A percentile compares a stretch with the other conserved stretches of the same genome.
These are phyloP conservation scores for Babyrousa celebensis DNA, from an alignment of 2,797 vertebrate species.

Conservation along the genomic window DNA sequence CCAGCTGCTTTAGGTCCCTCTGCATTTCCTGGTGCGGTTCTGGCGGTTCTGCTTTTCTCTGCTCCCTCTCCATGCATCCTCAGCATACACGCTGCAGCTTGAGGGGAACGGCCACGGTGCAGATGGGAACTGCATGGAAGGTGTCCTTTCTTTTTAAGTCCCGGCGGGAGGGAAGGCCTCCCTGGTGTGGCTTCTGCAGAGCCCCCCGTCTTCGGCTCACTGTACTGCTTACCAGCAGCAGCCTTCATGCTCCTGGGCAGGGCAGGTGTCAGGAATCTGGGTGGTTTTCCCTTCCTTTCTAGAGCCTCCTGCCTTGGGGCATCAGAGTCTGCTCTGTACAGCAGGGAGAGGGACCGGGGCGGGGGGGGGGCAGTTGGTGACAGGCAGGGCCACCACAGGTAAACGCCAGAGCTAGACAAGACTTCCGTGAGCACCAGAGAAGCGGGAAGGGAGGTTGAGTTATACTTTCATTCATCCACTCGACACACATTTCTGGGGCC, in stretches of 20 bases:
- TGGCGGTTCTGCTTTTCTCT: not conserved
- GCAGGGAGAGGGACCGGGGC: not conserved
- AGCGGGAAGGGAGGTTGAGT: not conserved
- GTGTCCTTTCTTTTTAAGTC: constrained; percentile 54
- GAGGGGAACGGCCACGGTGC: not conserved
- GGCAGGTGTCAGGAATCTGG: not conserved
- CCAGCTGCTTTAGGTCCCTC: not conserved
- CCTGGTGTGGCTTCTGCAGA: not conserved
- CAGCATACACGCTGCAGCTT: not conserved
- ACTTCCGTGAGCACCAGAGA: not conserved
- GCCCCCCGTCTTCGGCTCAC: not conserved
- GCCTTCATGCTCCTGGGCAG: not conserved
- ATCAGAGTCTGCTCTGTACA: not conserved
- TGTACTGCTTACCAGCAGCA: not conserved
- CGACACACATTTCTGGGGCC: not conserved
- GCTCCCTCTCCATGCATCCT: not conserved
- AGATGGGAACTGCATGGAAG: not conserved
- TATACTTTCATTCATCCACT: not conserved
- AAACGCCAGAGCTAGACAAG: constrained; percentile 28
- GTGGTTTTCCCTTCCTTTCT: not conserved
- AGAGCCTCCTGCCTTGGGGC: constrained; percentile 3
- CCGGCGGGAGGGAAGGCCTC: not conserved
- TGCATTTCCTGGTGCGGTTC: not conserved
- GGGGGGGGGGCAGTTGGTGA: not conserved
- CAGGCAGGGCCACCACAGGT: not conserved